Percentiles rank a stretch among this genome's conserved stretches.
Conservation (phyloP, 2,113 vertebrate genomes). For the Sus scrofa region T2T-Sscrofa CM000812.6:263008501-263009000, state of each 20-base stretch:
- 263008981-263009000: not conserved
- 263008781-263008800: slow-evolving; percentile 69
- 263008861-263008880: slow-evolving; percentile 50
- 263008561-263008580: not conserved
- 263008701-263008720: slow-evolving; percentile 1
- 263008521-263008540: slow-evolving; percentile 31
- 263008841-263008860: slow-evolving; percentile 60
- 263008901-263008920: slow-evolving; percentile 46
- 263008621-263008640: not conserved
- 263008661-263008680: not conserved
- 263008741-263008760: not conserved
- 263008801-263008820: slow-evolving; percentile 71
- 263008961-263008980: slow-evolving; percentile 49
- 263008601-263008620: not conserved
- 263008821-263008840: slow-evolving; percentile 72
- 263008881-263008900: slow-evolving; percentile 31
- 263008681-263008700: slow-evolving; percentile 5
- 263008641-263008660: not conserved
- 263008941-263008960: not conserved
- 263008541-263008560: slow-evolving; percentile 43
- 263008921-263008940: slow-evolving; percentile 25
- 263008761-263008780: slow-evolving; percentile 43
- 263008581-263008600: not conserved
- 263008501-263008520: not conserved
- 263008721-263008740: not conserved